These are phyloP conservation scores for Enteromius mattozi DNA, from an alignment of 2,797 vertebrate genomes.

Conservation along the genomic window DNA sequence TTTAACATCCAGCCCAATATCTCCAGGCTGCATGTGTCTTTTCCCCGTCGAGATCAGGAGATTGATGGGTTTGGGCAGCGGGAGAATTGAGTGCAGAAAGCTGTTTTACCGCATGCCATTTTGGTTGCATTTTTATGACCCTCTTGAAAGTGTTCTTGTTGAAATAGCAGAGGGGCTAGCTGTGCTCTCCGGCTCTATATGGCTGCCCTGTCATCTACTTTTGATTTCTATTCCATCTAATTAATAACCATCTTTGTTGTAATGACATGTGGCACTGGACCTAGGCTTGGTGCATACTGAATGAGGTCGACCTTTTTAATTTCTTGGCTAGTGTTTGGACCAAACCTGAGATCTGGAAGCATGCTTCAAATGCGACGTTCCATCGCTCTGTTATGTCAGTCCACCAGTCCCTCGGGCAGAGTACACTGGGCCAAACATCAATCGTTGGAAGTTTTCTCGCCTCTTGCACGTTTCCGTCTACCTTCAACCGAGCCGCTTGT, in stretches of 20 bases:
- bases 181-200: conserved; percentile 67
- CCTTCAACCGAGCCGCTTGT: conserved; percentile 85
- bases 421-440: conserved; percentile 86
- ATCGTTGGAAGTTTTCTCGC: conserved; percentile 61
- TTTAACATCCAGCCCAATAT: conserved; percentile 28
- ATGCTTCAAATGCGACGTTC: conserved; percentile 60
- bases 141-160: conserved; percentile 56
- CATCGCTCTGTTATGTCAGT: conserved; percentile 79
- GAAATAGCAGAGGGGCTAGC: conserved; percentile 57
- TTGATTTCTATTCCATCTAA: conserved; percentile 80
- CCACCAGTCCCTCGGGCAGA: conserved; percentile 80
- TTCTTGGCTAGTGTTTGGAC: conserved; percentile 67
- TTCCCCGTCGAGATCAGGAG: conserved; percentile 38
- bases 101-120: conserved; percentile 56
- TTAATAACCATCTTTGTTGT: conserved; percentile 86
- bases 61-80: conserved; percentile 52
- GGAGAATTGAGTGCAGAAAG: conserved; percentile 55
- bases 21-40: conserved; percentile 30
- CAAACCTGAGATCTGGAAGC: conserved; percentile 64
- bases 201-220: conserved; percentile 78
- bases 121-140: conserved; percentile 59
- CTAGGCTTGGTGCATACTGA: conserved; percentile 80
- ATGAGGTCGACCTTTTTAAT: conserved; percentile 72
- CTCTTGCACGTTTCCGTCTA: conserved; percentile 68
- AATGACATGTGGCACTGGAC: conserved; percentile 78